phyloP scores from a whole-genome alignment of 92 coral and sea anemone genomes.

The Porites evermanni region DNA sequence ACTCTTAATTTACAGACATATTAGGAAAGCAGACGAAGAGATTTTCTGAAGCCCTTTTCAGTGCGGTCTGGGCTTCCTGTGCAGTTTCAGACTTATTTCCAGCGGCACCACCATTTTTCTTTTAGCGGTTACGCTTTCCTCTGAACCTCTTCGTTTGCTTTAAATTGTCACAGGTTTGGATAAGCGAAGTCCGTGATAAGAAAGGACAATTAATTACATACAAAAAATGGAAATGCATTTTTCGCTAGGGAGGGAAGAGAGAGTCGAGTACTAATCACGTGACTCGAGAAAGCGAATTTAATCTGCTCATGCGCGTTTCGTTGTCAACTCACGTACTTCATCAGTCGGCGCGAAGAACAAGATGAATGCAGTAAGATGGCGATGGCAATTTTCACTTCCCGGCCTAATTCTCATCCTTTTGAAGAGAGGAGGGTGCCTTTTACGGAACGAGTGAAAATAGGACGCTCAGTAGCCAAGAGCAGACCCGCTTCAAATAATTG shows the following conservation, averaged over 20 bases:
- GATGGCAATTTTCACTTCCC: conserved; percentile 98
- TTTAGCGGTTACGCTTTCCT: too few species aligned
- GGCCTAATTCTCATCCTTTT: conserved; percentile 97
- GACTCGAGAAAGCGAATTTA: not conserved
- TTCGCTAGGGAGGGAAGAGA: not conserved
- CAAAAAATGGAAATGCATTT: too few species aligned
- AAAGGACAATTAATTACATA: not conserved
- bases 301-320: conserved; percentile 42
- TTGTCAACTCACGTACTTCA: conserved; percentile 42
- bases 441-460: conserved; percentile 89
- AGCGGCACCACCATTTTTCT: too few species aligned
- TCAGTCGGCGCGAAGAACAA: conserved; percentile 74
- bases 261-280: conserved; percentile 1
- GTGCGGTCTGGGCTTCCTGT: too few species aligned
- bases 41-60: too few species aligned
- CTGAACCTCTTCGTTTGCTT: too few species aligned
- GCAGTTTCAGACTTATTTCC: too few species aligned
- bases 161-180: not conserved
- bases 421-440: conserved; percentile 91
- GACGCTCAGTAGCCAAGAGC: conserved; percentile 99
- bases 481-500: conserved; percentile 93
- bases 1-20: too few species aligned
- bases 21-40: too few species aligned
- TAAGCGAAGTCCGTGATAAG: not conserved
- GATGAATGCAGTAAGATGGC: conserved; percentile 97